Percentiles rank a stretch among this genome's conserved stretches.
Conservation (phyloP, 1,140 invertebrate species). For the Aphis gossypii region DNA sequence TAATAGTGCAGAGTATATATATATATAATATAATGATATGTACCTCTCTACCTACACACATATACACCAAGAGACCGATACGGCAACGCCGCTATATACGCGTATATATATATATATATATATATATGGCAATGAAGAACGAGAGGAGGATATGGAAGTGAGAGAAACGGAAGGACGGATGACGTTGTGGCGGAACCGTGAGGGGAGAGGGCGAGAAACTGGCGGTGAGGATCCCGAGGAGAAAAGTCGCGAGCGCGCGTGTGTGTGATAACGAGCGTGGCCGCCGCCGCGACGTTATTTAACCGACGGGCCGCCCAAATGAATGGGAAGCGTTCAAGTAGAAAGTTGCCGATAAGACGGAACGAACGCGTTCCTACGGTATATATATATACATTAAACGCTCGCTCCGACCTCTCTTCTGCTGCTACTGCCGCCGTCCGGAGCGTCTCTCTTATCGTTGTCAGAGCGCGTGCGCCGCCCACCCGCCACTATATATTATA, state of each 20-base stretch:
- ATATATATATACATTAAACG: neutral
- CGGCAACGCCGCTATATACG: neutral
- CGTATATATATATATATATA: neutral
- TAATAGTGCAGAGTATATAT: neutral
- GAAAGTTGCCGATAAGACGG: conserved; percentile 58
- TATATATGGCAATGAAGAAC: neutral
- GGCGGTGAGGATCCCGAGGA: neutral
- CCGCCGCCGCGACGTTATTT: conserved; percentile 46
- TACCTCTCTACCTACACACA: neutral
- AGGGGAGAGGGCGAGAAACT: neutral
- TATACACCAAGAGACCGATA: neutral
- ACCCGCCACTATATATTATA: neutral
- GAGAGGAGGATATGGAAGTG: neutral
- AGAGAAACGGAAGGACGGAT: neutral
- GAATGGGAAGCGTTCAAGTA: conserved; percentile 55
- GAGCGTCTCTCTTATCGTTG: conserved; percentile 40
- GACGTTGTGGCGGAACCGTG: neutral
- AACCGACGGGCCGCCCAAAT: conserved; percentile 45
- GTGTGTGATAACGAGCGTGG: conserved; percentile 54
- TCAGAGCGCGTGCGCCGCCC: neutral
- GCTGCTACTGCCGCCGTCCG: neutral
- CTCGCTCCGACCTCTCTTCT: neutral
- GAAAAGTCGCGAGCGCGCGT: neutral
- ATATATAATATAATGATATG: neutral
- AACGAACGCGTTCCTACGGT: conserved; percentile 6